These are phyloP conservation scores for Coleophora deauratella DNA, from an alignment of 2,888 invertebrate species.

Conservation along the genomic window DNA sequence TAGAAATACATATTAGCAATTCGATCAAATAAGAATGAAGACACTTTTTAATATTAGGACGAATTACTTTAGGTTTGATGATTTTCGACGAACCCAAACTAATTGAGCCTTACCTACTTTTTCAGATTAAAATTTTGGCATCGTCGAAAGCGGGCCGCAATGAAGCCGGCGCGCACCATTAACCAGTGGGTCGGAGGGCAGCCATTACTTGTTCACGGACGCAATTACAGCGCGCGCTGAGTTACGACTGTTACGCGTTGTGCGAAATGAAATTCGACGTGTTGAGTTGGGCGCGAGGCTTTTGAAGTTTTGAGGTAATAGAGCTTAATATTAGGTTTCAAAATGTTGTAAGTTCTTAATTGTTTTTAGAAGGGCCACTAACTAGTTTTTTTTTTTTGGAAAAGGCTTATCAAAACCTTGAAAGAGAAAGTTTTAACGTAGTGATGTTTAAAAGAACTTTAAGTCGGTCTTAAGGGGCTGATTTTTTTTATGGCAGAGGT, in stretches of 20 bases:
- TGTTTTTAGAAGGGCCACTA: no score
- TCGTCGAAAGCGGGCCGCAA: constrained; percentile 43
- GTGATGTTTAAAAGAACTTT: no score
- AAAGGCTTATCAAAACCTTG: no score
- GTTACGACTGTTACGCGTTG: constrained; percentile 38
- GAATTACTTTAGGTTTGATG: not conserved
- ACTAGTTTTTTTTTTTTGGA: no score
- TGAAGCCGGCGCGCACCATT: constrained; percentile 57
- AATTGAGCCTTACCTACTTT: constrained; percentile 25
- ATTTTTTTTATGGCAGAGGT: no score
- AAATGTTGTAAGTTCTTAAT: no score
- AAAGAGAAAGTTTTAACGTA: no score
- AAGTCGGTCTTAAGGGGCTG: no score
- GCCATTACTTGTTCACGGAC: constrained; percentile 51
- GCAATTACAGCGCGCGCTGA: constrained; percentile 52
- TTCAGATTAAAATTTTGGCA: constrained; percentile 56
- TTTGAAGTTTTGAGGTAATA: not conserved
- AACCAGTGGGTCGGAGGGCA: constrained; percentile 32
- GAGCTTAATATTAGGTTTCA: not conserved
- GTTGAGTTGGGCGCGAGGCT: not conserved
- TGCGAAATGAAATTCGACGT: not conserved
- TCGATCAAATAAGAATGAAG: no score
- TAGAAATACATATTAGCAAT: no score
- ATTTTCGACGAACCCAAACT: constrained; percentile 18
- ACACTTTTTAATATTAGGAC: no score